Evolutionary conservation across 2,797 vertebrate species (phyloP).

Genomic region (Cryptoprocta ferox): DNA sequence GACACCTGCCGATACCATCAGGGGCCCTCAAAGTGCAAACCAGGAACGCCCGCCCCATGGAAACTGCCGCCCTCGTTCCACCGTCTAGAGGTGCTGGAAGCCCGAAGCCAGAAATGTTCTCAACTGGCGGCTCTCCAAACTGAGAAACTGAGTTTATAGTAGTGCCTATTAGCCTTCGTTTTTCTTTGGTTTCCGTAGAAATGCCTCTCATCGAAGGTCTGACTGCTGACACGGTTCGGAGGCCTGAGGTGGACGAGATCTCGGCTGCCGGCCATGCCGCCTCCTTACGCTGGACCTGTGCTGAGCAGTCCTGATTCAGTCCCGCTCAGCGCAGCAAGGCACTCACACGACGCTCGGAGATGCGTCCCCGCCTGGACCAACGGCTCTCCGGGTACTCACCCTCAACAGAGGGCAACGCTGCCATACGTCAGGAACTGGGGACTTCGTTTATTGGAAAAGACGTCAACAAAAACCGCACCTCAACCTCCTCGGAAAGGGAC

Average conservation of each 20-base stretch:
- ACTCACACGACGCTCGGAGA: neutral
- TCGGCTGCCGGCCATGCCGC: fast-evolving
- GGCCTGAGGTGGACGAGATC: neutral
- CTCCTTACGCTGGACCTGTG: neutral
- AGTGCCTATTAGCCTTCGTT: neutral
- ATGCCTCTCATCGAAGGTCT: neutral
- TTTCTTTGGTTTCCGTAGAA: neutral
- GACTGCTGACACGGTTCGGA: fast-evolving
- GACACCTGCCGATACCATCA: neutral
- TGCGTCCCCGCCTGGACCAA: neutral
- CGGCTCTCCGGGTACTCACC: neutral
- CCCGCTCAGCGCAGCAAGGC: neutral
- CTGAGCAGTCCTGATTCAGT: neutral
- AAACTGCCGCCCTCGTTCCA: neutral
- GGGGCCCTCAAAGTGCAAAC: neutral
- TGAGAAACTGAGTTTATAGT: neutral
- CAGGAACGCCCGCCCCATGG: neutral
- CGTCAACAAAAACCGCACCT: neutral
- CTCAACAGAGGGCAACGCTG: neutral
- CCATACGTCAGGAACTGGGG: neutral
- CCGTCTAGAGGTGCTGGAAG: neutral
- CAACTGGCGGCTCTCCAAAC: neutral
- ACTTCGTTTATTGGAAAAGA: neutral
- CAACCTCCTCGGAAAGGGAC: neutral
- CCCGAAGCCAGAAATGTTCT: neutral